Evolutionary conservation across 2,888 invertebrate genomes (phyloP).

Genomic region (Caenorhabditis doughertyi): DNA sequence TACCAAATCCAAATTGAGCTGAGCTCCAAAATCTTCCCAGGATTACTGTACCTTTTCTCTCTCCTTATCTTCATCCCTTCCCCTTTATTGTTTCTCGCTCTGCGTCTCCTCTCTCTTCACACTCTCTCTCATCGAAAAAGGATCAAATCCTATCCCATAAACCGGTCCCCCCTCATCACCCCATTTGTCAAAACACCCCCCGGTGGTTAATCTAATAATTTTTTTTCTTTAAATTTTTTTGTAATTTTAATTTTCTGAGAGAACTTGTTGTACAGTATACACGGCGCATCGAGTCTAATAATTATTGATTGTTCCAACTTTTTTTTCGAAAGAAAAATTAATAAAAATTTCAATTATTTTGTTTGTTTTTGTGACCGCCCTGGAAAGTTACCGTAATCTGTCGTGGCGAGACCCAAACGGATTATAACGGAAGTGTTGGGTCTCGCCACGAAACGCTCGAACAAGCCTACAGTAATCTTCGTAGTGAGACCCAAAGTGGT

Average conservation of each 20-base stretch:
- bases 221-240: neutral
- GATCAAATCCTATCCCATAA: slow-evolving; percentile 11
- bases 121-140: neutral
- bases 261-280: neutral
- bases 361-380: too few relatives aligned
- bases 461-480: too few relatives aligned
- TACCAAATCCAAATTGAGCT: slow-evolving; percentile 24
- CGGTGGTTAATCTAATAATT: slow-evolving; percentile 2
- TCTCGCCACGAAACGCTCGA: neutral
- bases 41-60: slow-evolving; percentile 19
- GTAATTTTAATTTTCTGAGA: neutral
- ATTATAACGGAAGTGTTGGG: slow-evolving; percentile 9
- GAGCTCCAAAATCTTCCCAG: slow-evolving; percentile 6
- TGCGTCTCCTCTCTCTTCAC: slow-evolving; percentile 14
- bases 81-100: slow-evolving; percentile 36
- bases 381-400: too few relatives aligned
- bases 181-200: neutral
- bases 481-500: too few relatives aligned
- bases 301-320: slow-evolving; percentile 18
- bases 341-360: neutral
- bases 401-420: neutral
- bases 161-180: slow-evolving; percentile 2
- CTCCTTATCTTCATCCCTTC: too few relatives aligned
- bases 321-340: slow-evolving; percentile 1
- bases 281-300: slow-evolving; percentile 55